Conservation (phyloP, 2,888 invertebrate species). For the Phortica okadai region DNA sequence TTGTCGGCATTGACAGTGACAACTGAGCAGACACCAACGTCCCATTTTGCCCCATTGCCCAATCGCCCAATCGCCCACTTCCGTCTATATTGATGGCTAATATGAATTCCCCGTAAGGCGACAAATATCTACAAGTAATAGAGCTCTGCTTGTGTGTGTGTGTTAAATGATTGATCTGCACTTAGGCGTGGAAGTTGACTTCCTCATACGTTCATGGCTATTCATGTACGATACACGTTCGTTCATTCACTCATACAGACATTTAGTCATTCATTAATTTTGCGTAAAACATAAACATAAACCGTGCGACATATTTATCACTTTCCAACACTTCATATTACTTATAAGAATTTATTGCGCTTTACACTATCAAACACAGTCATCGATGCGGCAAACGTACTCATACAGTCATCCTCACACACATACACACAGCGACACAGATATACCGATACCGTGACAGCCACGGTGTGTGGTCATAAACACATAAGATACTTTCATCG, state of each 20-base stretch:
- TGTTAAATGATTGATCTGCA: conserved; percentile 15
- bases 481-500: neutral
- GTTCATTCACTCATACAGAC: neutral
- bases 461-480: conserved; percentile 11
- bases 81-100: neutral
- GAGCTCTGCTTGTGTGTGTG: neutral
- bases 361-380: neutral
- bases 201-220: neutral
- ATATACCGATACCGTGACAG: neutral
- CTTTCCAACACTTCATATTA: conserved; percentile 15
- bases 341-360: neutral
- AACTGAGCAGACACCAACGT: too few relatives aligned
- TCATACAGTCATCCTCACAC: neutral
- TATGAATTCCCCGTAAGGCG: neutral
- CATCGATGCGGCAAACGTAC: neutral
- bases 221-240: neutral
- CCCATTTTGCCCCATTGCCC: too few relatives aligned
- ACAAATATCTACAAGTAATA: neutral
- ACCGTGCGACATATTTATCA: neutral
- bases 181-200: conserved; percentile 19
- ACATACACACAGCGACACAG: neutral
- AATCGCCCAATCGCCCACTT: neutral
- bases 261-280: neutral
- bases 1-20: neutral
- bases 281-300: neutral